Conservation (phyloP, 2,888 invertebrate species). For the Margaritifera margaritifera region DNA sequence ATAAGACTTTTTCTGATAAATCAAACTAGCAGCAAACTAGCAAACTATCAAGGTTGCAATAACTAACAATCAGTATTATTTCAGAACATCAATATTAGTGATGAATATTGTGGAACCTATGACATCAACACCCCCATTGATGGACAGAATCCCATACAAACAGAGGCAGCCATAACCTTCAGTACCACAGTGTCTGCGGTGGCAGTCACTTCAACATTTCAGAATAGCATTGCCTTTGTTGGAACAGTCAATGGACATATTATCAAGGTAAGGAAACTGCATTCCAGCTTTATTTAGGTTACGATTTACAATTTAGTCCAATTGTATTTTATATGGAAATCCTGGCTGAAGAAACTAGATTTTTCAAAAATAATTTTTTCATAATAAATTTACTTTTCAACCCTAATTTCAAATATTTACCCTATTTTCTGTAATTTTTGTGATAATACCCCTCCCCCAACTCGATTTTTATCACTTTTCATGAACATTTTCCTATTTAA, state of each 20-base stretch:
- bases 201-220: constrained; percentile 92
- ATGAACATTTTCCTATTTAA: too few species aligned
- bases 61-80: neutral
- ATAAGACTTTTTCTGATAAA: neutral
- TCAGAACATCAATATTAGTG: constrained; percentile 81
- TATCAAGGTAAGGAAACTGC: constrained; percentile 83
- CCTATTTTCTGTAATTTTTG: too few species aligned
- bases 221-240: constrained; percentile 97
- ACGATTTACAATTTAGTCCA: too few species aligned
- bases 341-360: too few species aligned
- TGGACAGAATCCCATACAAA: constrained; percentile 90
- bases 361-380: too few species aligned
- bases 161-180: constrained; percentile 89
- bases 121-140: constrained; percentile 97
- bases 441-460: too few species aligned
- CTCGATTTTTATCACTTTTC: too few species aligned
- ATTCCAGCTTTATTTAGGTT: neutral
- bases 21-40: too few species aligned
- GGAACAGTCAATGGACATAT: constrained; percentile 93
- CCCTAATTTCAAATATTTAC: too few species aligned
- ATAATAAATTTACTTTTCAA: too few species aligned
- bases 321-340: too few species aligned
- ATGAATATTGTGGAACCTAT: constrained; percentile 92
- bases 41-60: too few species aligned
- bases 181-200: constrained; percentile 88